Conservation (phyloP, 2,113 vertebrate species). For the Acanthisitta chloris region DNA sequence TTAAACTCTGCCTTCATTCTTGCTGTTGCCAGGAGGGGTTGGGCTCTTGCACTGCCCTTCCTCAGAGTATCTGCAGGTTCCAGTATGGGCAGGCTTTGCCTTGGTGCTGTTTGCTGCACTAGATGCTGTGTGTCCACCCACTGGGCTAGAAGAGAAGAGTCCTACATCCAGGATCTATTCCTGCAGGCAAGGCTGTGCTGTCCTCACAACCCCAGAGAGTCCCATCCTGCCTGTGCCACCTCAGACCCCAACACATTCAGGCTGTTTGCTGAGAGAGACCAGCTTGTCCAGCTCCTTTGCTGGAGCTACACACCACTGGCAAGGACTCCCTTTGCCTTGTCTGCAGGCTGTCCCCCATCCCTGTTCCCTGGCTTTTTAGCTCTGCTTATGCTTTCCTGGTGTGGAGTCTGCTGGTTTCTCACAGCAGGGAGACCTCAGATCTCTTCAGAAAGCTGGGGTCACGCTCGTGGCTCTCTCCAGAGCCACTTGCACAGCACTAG, state of each 20-base stretch:
- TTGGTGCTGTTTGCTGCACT: neutral
- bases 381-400: neutral
- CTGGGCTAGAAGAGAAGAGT: neutral
- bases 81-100: neutral
- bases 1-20: neutral
- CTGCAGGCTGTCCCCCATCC: neutral
- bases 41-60: neutral
- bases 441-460: neutral
- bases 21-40: neutral
- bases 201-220: neutral
- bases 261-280: neutral
- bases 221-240: neutral
- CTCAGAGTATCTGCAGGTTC: neutral
- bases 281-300: neutral
- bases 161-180: neutral
- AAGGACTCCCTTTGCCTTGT: neutral
- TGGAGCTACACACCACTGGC: neutral
- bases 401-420: neutral
- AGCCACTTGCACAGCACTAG: neutral
- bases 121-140: neutral
- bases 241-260: neutral
- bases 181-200: neutral
- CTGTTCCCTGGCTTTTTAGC: neutral
- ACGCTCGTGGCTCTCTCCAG: neutral
- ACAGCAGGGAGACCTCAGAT: neutral